Evolutionary conservation across 2,113 vertebrate genomes (phyloP), one percentile per base, ranked within the genome.

Genomic region (Etheostoma cragini): DNA sequence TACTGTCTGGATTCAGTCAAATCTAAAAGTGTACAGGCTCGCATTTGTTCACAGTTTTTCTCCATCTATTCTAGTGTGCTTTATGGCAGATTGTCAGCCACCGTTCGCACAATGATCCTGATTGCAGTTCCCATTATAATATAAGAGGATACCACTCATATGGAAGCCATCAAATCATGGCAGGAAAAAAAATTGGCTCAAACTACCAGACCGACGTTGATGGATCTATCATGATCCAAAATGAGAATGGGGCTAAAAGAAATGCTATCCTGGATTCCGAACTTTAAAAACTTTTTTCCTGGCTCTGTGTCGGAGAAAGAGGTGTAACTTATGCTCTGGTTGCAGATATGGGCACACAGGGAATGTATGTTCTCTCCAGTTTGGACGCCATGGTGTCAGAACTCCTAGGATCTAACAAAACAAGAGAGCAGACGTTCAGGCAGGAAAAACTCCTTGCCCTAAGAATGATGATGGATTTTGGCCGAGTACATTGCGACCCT

Each of bases 141-240:
- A 89, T 80, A 82, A 90, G 82, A 87, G 79, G 85, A 91, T 77
- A 84, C 81, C 61, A 56, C 69, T 86, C 91, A 90, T 85, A 91
- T 92, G 91, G 89, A 92, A 92, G 70, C 82, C 72, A 88, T 93
- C 85, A 89, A 82, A 86, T 82, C 87, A 80, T 58, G 69, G 68
- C 61, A 4, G 22, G 52, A 81, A 76, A 77, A 67, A 92, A 85
- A 88, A 83, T 79, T 88, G 83, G 89, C 78, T 61, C 56, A 46
- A 88, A 90, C 76, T 80, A 62, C 17, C 26, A 50, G 64, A 45
- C 76, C 0, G 76, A 90, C 65, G 30, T 84, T 92, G 90, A 92
- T 87, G 81, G 75, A 89, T 91, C 85, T 82, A 89, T 93, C 87
- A 76, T 0, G 12, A 75, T 83, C 76, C 81, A 74, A 82, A 77